These are phyloP conservation scores for Drosophila kanekoi DNA, from an alignment of 2,888 invertebrate genomes.

Conservation along the genomic window DNA sequence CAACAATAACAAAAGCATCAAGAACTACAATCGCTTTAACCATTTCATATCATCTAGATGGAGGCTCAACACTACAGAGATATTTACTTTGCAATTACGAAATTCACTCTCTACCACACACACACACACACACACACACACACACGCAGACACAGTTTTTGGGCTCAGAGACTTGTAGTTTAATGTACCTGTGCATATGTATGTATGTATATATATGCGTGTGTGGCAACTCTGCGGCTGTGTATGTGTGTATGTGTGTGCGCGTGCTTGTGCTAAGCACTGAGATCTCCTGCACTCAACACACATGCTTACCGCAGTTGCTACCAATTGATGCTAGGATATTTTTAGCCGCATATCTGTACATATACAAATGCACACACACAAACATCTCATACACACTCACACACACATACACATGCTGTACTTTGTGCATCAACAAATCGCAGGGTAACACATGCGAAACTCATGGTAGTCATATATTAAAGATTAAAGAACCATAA, in stretches of 20 bases:
- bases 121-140: slow-evolving; percentile 1
- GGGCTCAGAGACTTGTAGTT: too few species aligned
- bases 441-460: background rate
- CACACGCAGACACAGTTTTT: background rate
- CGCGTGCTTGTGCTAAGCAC: background rate
- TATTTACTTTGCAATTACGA: slow-evolving; percentile 7
- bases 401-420: background rate
- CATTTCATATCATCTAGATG: slow-evolving; percentile 47
- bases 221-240: background rate
- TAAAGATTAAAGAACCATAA: slow-evolving; percentile 5
- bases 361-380: background rate
- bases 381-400: background rate
- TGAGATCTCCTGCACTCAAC: background rate
- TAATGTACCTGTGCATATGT: too few species aligned
- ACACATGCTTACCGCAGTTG: background rate
- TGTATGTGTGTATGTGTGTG: background rate
- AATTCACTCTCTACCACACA: background rate
- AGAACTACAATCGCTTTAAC: slow-evolving; percentile 38
- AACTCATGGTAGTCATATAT: background rate
- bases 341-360: background rate
- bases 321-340: too few species aligned
- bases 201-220: too few species aligned
- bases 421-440: background rate
- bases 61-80: slow-evolving; percentile 9
- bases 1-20: slow-evolving; percentile 29